These are phyloP conservation scores for Nomada ruficornis DNA, from an alignment of 2,888 invertebrate genomes.

Conservation along the genomic window DNA sequence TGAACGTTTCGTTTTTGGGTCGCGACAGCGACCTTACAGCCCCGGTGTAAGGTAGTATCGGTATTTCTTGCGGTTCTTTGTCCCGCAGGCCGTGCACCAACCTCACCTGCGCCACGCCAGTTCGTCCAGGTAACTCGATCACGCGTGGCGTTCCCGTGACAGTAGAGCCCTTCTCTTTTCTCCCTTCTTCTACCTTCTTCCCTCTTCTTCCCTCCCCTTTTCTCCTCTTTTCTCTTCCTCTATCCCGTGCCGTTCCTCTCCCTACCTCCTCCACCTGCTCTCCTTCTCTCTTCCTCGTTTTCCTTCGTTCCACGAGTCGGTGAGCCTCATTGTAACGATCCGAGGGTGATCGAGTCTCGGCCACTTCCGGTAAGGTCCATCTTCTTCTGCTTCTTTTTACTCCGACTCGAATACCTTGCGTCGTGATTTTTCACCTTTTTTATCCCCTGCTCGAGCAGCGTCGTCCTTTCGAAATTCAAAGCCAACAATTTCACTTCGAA, in stretches of 20 bases:
- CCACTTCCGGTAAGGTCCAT: slow-evolving; percentile 76
- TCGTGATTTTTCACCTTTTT: slow-evolving; percentile 17
- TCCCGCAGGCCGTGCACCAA: slow-evolving; percentile 78
- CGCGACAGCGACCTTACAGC: slow-evolving; percentile 74
- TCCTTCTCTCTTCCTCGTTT: slow-evolving; percentile 37
- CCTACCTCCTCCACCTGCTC: no score
- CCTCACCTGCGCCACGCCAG: slow-evolving; percentile 75
- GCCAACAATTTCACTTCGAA: background rate
- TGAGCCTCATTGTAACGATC: slow-evolving; percentile 67
- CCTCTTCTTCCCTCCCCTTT: slow-evolving; percentile 32
- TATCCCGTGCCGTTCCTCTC: background rate
- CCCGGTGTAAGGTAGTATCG: slow-evolving; percentile 77
- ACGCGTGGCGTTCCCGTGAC: slow-evolving; percentile 77
- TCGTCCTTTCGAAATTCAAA: background rate
- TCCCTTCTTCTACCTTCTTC: slow-evolving; percentile 32
- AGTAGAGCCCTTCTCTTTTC: slow-evolving; percentile 49
- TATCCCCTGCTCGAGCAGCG: background rate
- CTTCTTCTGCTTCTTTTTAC: slow-evolving; percentile 5
- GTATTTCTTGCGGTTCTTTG: slow-evolving; percentile 83
- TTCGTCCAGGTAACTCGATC: slow-evolving; percentile 81
- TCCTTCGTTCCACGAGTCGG: slow-evolving; percentile 45
- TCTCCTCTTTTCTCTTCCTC: slow-evolving; percentile 42
- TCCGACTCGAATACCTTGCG: slow-evolving; percentile 47
- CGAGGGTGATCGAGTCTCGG: slow-evolving; percentile 77
- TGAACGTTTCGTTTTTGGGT: slow-evolving; percentile 49